Evolutionary conservation across 2,888 invertebrate genomes (phyloP).

Genomic region (Lepidochrysops patricia): DNA sequence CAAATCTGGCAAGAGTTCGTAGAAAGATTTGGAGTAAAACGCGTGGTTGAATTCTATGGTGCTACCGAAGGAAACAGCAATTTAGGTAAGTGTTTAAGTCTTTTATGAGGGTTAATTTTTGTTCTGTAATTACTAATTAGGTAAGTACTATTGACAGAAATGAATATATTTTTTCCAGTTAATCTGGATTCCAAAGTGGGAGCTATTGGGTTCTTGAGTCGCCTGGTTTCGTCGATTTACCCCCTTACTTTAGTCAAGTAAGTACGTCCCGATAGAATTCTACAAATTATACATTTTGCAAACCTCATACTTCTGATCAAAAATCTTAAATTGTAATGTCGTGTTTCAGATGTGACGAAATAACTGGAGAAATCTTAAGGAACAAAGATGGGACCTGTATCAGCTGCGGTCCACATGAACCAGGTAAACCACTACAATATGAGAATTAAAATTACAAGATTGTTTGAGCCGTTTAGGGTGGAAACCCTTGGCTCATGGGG

Average conservation of each 20-base stretch:
- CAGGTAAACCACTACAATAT: slow-evolving; percentile 81
- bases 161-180: slow-evolving; percentile 68
- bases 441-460: too few relatives aligned
- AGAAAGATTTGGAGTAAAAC: slow-evolving; percentile 78
- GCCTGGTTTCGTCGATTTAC: slow-evolving; percentile 66
- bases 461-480: too few relatives aligned
- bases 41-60: slow-evolving; percentile 94
- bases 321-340: too few relatives aligned
- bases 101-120: too few relatives aligned
- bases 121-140: too few relatives aligned
- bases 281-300: not conserved
- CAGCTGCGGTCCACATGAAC: slow-evolving; percentile 86
- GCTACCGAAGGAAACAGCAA: slow-evolving; percentile 98
- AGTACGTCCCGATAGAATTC: slow-evolving; percentile 26
- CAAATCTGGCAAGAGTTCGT: slow-evolving; percentile 95
- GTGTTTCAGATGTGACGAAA: slow-evolving; percentile 76
- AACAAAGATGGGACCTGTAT: slow-evolving; percentile 83
- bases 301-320: too few relatives aligned
- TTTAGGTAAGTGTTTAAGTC: slow-evolving; percentile 77
- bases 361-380: slow-evolving; percentile 85
- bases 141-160: not conserved
- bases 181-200: slow-evolving; percentile 91
- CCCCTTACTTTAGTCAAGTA: slow-evolving; percentile 64
- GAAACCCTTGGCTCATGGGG: too few relatives aligned
- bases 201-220: slow-evolving; percentile 92